These are phyloP conservation scores for Leucopsar rothschildi DNA, from an alignment of 2,113 vertebrate species.

Conservation along the genomic window DNA sequence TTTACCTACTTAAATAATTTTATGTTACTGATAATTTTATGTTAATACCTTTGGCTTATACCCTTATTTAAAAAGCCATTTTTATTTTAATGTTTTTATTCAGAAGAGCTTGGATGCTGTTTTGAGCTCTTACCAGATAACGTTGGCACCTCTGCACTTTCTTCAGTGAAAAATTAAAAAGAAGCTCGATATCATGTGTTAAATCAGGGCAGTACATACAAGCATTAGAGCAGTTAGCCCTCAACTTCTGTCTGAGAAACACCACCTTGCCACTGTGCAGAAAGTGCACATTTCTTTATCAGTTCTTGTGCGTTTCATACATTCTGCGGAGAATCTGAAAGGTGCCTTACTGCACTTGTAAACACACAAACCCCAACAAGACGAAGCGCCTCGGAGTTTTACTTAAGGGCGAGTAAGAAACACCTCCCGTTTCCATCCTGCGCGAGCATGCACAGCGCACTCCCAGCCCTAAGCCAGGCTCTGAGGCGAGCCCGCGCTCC, in stretches of 20 bases:
- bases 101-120: not conserved
- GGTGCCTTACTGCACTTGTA: not conserved
- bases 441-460: fast-evolving
- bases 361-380: not conserved
- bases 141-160: fast-evolving
- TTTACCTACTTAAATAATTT: not conserved
- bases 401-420: not conserved
- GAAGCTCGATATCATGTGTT: not conserved
- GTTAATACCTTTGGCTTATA: not conserved
- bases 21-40: not conserved
- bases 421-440: not conserved
- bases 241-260: not conserved
- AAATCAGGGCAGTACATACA: not conserved
- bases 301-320: not conserved
- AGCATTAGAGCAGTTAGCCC: not conserved
- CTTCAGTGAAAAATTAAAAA: not conserved
- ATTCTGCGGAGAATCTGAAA: not conserved
- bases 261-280: not conserved
- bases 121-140: not conserved
- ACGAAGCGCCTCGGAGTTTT: not conserved
- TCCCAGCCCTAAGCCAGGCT: not conserved
- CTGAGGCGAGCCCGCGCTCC: not conserved
- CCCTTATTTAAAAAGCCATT: not conserved
- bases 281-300: not conserved
- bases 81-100: not conserved